Evolutionary conservation across 2,888 invertebrate species (phyloP).

Genomic region (Eilema caniola): DNA sequence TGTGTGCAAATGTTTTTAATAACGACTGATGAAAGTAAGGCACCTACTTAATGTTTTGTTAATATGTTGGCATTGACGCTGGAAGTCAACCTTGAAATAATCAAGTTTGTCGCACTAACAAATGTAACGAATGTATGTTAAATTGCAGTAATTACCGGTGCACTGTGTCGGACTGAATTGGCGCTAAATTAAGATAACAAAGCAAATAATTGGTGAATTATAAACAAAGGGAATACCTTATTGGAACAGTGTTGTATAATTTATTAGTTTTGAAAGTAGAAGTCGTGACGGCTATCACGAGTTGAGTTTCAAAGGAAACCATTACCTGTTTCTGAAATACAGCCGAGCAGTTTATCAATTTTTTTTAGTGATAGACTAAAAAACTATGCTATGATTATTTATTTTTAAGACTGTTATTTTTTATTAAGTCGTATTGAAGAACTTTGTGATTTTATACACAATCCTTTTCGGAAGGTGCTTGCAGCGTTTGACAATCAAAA

Average conservation of each 20-base stretch:
- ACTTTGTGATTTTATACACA: background rate
- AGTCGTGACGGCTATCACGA: conserved; percentile 67
- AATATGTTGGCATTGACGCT: conserved; percentile 45
- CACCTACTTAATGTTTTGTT: conserved; percentile 32
- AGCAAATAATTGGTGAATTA: conserved; percentile 28
- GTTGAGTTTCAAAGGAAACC: conserved; percentile 40
- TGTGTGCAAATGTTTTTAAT: conserved; percentile 10
- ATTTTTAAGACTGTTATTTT: background rate
- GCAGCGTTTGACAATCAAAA: background rate
- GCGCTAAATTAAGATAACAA: conserved; percentile 35
- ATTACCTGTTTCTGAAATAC: conserved; percentile 42
- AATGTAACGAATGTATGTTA: conserved; percentile 29
- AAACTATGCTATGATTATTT: background rate
- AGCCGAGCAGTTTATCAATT: conserved; percentile 23
- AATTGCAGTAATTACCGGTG: conserved; percentile 25
- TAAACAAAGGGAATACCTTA: conserved; percentile 44
- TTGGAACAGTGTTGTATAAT: conserved; percentile 46
- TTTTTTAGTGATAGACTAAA: conserved; percentile 16
- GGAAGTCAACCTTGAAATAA: conserved; percentile 49
- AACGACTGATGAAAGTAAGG: conserved; percentile 32
- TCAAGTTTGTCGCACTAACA: conserved; percentile 42
- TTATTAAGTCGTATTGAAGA: background rate
- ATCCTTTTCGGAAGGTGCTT: background rate
- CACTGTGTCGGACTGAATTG: conserved; percentile 21
- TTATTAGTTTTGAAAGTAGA: conserved; percentile 50